Base-by-base conservation (phyloP, 1,140 invertebrate genomes). In the Proctacanthus coquilletti region DNA sequence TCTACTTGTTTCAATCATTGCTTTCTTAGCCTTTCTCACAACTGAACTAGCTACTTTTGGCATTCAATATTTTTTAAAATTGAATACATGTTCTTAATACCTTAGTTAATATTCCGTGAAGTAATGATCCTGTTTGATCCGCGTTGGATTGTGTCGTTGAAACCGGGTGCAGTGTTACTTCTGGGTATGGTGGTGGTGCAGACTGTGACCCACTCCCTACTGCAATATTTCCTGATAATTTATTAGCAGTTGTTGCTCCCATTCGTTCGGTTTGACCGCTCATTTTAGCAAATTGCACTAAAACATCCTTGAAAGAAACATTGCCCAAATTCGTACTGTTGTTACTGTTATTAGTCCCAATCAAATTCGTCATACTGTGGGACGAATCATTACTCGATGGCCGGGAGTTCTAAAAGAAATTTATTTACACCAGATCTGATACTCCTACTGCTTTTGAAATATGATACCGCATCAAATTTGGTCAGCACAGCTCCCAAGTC, bases 21-120 rank as follows among this genome's bases (percentile, higher is more conserved):
- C n/a, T n/a, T n/a, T n/a, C n/a, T n/a, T n/a, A n/a, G n/a, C n/a
- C n/a, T n/a, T n/a, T n/a, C n/a, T n/a, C n/a, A n/a, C n/a, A n/a
- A n/a, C n/a, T n/a, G n/a, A n/a, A n/a, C n/a, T n/a, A n/a, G n/a
- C n/a, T n/a, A n/a, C n/a, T n/a, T n/a, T n/a, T n/a, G n/a, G n/a
- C n/a, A n/a, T n/a, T n/a, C n/a, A n/a, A n/a, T n/a, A n/a, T n/a
- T n/a, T n/a, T n/a, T n/a, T n/a, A n/a, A n/a, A n/a, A n/a, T n/a
- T n/a, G n/a, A n/a, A n/a, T n/a, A n/a, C n/a, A n/a, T n/a, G n/a
- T n/a, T n/a, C n/a, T n/a, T n/a, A n/a, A n/a, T 62, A 71, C 70
- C 61, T 75, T 81, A 1, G 77, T 81, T 13, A 84, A 61, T 42
- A 81, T 82, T 15, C 77, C 77, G 48, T 82, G 79, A 3, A 84